A percentile compares a stretch with the other conserved stretches of the same genome.
Evolutionary conservation across 1,140 invertebrate genomes (phyloP).

Genomic region (Adelges cooleyi): DNA sequence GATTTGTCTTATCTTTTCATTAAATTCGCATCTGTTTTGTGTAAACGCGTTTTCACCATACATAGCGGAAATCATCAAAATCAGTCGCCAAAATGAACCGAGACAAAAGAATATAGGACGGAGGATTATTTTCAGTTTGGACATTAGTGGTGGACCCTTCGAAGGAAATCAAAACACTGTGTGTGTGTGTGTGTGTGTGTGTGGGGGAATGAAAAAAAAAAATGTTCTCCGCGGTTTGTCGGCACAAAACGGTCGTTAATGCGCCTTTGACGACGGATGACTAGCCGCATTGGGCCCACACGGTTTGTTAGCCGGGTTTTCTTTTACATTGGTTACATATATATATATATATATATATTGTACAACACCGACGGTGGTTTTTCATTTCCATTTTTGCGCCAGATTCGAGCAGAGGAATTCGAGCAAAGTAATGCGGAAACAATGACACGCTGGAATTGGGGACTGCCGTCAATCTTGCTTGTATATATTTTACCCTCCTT

Average conservation of each 20-base stretch:
- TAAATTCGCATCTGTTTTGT: too few relatives aligned
- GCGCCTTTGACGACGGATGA: constrained; percentile 26
- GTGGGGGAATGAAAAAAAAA: neutral
- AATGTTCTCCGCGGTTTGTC: constrained; percentile 18
- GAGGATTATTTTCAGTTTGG: too few relatives aligned
- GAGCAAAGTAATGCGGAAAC: constrained; percentile 20
- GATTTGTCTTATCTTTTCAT: too few relatives aligned
- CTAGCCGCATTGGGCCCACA: constrained; percentile 13
- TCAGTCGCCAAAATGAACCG: too few relatives aligned
- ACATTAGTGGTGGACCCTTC: neutral
- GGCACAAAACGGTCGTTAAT: constrained; percentile 17
- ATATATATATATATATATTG: too few relatives aligned
- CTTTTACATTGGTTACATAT: constrained; percentile 10
- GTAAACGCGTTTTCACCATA: too few relatives aligned
- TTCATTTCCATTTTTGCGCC: constrained; percentile 28
- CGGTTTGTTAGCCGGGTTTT: constrained; percentile 1
- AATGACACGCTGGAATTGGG: constrained; percentile 26
- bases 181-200: neutral
- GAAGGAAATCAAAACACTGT: neutral
- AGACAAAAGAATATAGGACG: too few relatives aligned
- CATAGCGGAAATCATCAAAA: too few relatives aligned
- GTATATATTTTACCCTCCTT: neutral
- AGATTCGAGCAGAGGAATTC: constrained; percentile 13
- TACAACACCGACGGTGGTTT: neutral
- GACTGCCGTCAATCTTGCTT: neutral